Percentiles rank a stretch among this genome's conserved stretches.
Conservation (phyloP, 2,113 vertebrate genomes). For the Empidonax traillii region DNA sequence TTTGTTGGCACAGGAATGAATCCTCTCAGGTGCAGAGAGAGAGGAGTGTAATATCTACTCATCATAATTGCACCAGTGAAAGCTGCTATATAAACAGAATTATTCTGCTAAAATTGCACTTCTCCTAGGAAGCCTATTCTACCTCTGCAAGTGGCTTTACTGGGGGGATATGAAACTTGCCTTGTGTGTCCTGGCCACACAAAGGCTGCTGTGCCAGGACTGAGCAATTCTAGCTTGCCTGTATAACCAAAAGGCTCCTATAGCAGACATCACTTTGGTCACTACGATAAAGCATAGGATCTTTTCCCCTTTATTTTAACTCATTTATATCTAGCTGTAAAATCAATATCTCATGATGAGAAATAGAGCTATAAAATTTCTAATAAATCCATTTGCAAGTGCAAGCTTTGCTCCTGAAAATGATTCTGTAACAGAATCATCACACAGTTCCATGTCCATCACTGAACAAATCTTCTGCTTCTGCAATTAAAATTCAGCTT, state of each 20-base stretch:
- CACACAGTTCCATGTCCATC: background rate
- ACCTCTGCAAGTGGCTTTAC: background rate
- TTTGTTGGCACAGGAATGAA: slow-evolving; percentile 53
- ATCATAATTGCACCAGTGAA: slow-evolving; percentile 54
- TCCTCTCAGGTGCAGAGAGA: slow-evolving; percentile 52
- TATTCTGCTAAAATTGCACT: slow-evolving; percentile 60
- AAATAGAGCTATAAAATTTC: slow-evolving; percentile 46
- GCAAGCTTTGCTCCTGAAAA: background rate
- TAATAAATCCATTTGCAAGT: slow-evolving; percentile 44
- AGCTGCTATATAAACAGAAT: slow-evolving; percentile 61
- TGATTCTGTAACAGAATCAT: background rate
- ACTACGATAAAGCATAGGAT: background rate
- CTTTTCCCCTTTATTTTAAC: background rate
- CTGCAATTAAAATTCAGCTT: slow-evolving; percentile 6
- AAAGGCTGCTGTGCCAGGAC: background rate
- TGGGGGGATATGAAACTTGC: background rate
- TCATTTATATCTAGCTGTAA: slow-evolving; percentile 31
- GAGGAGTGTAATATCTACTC: slow-evolving; percentile 46
- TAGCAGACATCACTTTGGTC: background rate
- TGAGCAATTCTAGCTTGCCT: background rate
- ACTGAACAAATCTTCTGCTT: background rate
- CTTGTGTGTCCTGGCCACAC: background rate
- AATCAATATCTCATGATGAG: slow-evolving; percentile 49
- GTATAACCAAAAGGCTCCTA: background rate
- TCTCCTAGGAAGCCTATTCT: slow-evolving; percentile 10